phyloP scores from a whole-genome alignment of 2,888 invertebrate species.

The Pandemis heparana region DNA sequence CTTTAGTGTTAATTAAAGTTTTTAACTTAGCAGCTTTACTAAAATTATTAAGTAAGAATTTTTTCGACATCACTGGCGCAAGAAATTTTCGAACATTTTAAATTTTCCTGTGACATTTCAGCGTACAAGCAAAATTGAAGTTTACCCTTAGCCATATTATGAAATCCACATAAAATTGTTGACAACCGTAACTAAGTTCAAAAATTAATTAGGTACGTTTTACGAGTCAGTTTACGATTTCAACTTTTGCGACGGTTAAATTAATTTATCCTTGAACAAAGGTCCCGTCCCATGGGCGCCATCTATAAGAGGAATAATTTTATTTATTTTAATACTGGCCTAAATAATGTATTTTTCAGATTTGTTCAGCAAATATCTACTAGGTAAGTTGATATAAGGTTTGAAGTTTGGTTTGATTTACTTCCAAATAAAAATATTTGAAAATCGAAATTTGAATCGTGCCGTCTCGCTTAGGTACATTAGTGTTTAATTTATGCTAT shows the following conservation, averaged over 20 bases:
- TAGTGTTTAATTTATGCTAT: too few species aligned
- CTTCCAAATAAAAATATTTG: too few species aligned
- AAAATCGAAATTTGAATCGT: too few species aligned
- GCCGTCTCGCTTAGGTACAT: too few species aligned
- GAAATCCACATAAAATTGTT: constrained; percentile 21
- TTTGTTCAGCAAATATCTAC: neutral
- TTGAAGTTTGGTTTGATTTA: too few species aligned
- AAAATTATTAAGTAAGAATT: too few species aligned
- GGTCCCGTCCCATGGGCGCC: constrained; percentile 21
- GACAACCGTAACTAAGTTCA: constrained; percentile 25
- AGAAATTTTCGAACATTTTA: neutral
- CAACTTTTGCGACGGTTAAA: constrained; percentile 27
- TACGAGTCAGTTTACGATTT: constrained; percentile 25
- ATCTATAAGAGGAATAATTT: constrained; percentile 15
- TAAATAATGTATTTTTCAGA: neutral
- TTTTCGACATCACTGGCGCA: neutral
- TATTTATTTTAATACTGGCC: neutral
- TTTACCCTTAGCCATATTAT: neutral
- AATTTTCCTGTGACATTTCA: neutral
- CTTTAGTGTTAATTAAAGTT: too few species aligned
- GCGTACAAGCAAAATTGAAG: neutral
- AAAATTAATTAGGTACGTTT: constrained; percentile 30
- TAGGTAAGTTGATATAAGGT: neutral
- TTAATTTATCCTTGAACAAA: constrained; percentile 22
- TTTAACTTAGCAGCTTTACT: too few species aligned